phyloP scores from a whole-genome alignment of 2,888 invertebrate genomes.

The Patella caerulea region DNA sequence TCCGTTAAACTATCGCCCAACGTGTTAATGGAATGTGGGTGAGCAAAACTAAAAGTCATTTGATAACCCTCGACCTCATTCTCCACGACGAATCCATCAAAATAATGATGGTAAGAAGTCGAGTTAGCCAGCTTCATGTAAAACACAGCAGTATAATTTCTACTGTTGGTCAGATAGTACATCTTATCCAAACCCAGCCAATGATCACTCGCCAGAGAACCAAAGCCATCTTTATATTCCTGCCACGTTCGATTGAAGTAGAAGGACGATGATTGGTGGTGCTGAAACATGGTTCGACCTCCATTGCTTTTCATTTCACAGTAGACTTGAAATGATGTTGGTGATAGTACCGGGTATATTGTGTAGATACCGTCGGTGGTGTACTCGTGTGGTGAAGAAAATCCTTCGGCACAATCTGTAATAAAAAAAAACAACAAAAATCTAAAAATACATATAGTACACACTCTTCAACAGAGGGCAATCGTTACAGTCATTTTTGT shows the following conservation, averaged over 20 bases:
- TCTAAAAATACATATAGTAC: no score
- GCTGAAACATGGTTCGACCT: not conserved
- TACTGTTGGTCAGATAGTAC: slow-evolving; percentile 19
- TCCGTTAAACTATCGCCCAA: no score
- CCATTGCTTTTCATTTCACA: not conserved
- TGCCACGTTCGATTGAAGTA: slow-evolving; percentile 22
- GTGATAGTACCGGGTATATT: not conserved
- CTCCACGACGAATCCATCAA: not conserved
- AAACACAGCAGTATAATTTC: not conserved
- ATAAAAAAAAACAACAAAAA: not conserved
- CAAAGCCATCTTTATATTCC: slow-evolving; percentile 24
- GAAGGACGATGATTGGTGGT: not conserved
- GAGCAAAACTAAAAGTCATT: not conserved
- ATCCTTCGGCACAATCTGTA: slow-evolving; percentile 1
- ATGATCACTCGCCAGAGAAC: not conserved
- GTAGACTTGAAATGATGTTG: slow-evolving; percentile 16
- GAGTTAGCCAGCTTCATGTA: not conserved
- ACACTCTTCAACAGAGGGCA: no score
- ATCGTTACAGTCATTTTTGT: no score
- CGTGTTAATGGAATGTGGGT: no score
- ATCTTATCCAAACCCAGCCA: slow-evolving; percentile 29
- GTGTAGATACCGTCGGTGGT: not conserved
- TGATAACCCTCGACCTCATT: not conserved
- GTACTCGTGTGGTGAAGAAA: not conserved
- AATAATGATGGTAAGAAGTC: not conserved